Conservation (phyloP, 2,797 vertebrate species). For the Toxotes lorentzi region DNA sequence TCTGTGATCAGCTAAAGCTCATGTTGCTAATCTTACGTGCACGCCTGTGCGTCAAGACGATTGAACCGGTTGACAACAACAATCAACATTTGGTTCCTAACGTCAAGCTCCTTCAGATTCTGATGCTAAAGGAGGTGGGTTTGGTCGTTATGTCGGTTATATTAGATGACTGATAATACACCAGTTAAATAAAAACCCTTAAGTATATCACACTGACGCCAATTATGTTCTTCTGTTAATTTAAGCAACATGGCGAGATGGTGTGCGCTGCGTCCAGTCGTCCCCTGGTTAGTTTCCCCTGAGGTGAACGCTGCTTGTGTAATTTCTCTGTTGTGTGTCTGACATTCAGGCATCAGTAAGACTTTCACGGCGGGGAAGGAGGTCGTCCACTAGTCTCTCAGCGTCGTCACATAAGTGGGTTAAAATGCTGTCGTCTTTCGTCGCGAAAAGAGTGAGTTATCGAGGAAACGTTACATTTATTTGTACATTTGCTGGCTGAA, state of each 20-base stretch:
- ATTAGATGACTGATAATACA: not conserved
- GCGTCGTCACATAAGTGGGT: not conserved
- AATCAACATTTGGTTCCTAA: conserved; percentile 41
- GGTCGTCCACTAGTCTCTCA: not conserved
- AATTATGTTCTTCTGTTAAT: not conserved
- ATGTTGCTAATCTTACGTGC: conserved; percentile 37
- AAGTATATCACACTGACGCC: accelerated
- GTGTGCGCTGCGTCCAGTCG: not conserved
- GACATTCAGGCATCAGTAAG: conserved; percentile 22
- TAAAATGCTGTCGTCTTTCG: conserved; percentile 67
- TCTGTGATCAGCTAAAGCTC: conserved; percentile 53
- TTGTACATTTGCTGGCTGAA: not conserved
- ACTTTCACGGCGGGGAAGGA: not conserved
- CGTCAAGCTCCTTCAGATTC: accelerated
- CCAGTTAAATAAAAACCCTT: accelerated
- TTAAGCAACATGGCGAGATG: conserved; percentile 24
- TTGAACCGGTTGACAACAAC: conserved; percentile 56
- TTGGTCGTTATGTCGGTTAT: not conserved
- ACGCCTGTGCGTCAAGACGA: conserved; percentile 10
- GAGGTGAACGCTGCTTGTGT: conserved; percentile 47
- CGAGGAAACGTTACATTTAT: not conserved
- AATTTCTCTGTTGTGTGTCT: conserved; percentile 28
- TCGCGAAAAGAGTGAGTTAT: conserved; percentile 76
- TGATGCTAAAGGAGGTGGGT: accelerated
- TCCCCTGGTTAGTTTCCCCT: conserved; percentile 12